Percentiles rank a stretch among this genome's conserved stretches.
Conservation (phyloP, 2,888 invertebrate species). For the Panzeria rudis region DNA sequence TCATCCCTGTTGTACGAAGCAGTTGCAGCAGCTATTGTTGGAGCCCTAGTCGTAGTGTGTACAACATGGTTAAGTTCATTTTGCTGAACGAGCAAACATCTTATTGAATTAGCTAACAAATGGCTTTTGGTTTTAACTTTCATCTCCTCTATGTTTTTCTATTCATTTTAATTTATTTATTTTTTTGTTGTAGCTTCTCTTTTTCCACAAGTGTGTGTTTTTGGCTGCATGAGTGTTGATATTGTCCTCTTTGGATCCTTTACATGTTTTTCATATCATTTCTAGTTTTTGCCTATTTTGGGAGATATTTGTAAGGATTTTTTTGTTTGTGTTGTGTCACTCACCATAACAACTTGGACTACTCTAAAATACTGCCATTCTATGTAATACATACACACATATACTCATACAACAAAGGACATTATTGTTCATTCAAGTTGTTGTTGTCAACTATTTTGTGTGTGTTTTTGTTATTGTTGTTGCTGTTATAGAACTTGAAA, state of each 20-base stretch:
- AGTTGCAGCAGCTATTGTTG: slow-evolving; percentile 10
- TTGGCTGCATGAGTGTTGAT: slow-evolving; percentile 32
- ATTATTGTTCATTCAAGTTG: slow-evolving; percentile 45
- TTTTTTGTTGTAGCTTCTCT: not conserved
- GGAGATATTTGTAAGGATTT: slow-evolving; percentile 58
- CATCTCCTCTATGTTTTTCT: slow-evolving; percentile 73
- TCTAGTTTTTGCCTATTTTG: slow-evolving; percentile 45
- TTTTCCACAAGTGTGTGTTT: not conserved
- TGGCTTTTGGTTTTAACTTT: slow-evolving; percentile 81
- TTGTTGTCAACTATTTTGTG: slow-evolving; percentile 23
- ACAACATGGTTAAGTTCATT: slow-evolving; percentile 77
- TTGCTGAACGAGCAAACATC: slow-evolving; percentile 82
- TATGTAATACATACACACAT: not conserved
- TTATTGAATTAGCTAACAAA: slow-evolving; percentile 82
- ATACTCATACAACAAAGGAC: slow-evolving; percentile 31
- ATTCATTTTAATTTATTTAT: slow-evolving; percentile 28
- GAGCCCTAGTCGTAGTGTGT: slow-evolving; percentile 55
- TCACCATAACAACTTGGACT: slow-evolving; percentile 50
- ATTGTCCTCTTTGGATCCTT: slow-evolving; percentile 62
- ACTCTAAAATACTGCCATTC: slow-evolving; percentile 24
- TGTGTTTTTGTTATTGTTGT: slow-evolving; percentile 24
- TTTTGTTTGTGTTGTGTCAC: slow-evolving; percentile 66
- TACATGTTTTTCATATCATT: slow-evolving; percentile 30
- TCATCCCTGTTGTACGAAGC: not conserved
- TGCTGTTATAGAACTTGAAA: slow-evolving; percentile 38